Evolutionary conservation across 2,888 invertebrate genomes (phyloP).

Genomic region (Alentia gelatinosa): DNA sequence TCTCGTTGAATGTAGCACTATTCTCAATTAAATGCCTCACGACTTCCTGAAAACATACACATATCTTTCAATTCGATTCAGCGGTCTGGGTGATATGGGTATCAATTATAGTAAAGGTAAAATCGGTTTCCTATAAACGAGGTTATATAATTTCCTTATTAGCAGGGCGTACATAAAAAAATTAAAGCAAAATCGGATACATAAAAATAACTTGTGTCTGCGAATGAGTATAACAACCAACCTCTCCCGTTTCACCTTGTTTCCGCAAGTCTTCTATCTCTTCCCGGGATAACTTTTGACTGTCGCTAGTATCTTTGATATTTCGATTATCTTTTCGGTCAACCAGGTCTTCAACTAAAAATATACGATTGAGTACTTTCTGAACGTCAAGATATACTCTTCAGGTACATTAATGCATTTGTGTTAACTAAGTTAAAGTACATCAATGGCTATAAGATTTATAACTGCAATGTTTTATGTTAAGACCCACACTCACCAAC

Average conservation of each 20-base stretch:
- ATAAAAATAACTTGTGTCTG: background rate
- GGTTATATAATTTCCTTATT: background rate
- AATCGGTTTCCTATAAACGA: background rate
- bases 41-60: conserved; percentile 84
- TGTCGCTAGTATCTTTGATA: conserved; percentile 88
- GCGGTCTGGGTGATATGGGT: background rate
- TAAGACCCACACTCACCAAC: no score
- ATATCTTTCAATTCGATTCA: background rate
- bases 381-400: no score
- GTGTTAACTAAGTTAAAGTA: no score
- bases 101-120: background rate
- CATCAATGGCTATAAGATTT: no score
- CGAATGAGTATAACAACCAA: conserved; percentile 61
- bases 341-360: conserved; percentile 36
- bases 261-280: conserved; percentile 91
- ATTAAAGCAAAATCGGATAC: background rate
- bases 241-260: conserved; percentile 87
- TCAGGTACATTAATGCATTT: no score
- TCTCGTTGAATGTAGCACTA: conserved; percentile 92
- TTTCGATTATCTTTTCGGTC: conserved; percentile 88
- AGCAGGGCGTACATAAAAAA: no score
- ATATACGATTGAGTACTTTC: background rate
- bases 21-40: conserved; percentile 93
- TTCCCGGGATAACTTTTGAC: conserved; percentile 90
- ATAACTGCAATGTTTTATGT: no score